Conservation (phyloP, 2,113 vertebrate genomes). For the Paramormyrops kingsleyae region DNA sequence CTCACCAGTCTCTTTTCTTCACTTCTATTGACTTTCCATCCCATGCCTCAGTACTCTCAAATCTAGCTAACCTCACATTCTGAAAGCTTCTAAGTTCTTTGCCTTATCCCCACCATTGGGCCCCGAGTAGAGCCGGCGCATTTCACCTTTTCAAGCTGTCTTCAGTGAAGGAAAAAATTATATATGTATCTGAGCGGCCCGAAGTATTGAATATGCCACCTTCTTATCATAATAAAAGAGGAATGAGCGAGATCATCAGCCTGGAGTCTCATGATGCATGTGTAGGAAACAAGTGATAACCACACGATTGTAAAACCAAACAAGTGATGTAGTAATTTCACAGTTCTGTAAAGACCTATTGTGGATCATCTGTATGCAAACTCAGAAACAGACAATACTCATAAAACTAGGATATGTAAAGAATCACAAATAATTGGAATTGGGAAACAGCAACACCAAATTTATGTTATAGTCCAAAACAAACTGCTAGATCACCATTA, state of each 20-base stretch:
- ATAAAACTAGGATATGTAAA: background rate
- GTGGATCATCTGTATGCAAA: background rate
- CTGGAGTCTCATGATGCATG: constrained; percentile 9
- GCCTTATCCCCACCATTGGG: constrained; percentile 24
- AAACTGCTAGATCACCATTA: background rate
- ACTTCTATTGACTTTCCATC: constrained; percentile 43
- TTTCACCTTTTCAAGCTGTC: background rate
- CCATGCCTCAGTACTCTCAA: constrained; percentile 30
- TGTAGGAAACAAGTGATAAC: background rate
- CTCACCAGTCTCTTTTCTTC: constrained; percentile 3
- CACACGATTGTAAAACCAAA: background rate
- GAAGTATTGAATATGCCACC: background rate
- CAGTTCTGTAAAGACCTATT: background rate
- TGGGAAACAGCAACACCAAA: background rate
- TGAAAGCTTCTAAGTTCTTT: constrained; percentile 38
- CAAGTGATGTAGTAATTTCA: background rate
- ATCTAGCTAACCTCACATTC: constrained; percentile 37
- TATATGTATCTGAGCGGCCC: background rate
- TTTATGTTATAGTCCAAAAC: background rate
- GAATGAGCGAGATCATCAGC: constrained; percentile 24
- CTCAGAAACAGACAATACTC: background rate
- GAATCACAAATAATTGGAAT: background rate
- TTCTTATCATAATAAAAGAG: background rate
- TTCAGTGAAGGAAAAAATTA: background rate
- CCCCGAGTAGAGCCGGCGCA: constrained; percentile 1